Base-by-base conservation (phyloP, 2,888 invertebrate genomes). In the Craniophora ligustri region DNA sequence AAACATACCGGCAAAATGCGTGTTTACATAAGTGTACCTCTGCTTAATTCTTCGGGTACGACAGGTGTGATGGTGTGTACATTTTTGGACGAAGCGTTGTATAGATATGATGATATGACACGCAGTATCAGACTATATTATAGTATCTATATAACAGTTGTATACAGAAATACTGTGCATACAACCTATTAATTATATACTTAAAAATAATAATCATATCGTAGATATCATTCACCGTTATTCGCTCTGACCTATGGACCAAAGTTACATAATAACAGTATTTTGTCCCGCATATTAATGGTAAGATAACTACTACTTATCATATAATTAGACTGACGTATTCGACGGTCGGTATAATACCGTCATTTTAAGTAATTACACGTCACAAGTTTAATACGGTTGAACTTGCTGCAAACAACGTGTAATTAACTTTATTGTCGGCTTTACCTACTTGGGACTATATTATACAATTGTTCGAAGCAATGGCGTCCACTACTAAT, bases 361-460 rank as follows among this genome's bases (percentile, higher is more conserved):
- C 5, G 18, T 30, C 11, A 55, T 49, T 68, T n/a, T 42, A 46
- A 7, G 19, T 65, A 69, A 69, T 69, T 44, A 64, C 13, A 64
- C 8, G 36, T 49, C 44, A 54, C 31, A 21, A 41, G 41, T 42
- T n/a, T 67, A 39, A 50, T 60, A 42, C 49, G 48, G 40, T 26
- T 53, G 28, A 67, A 60, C 47, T 41, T 30, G 23, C n/a, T 54
- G 39, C 40, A 40, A 45, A 45, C 46, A 48, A 54, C 15, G 41
- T 40, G 31, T 64, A 47, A 65, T 69, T 65, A 56, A 49, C 34
- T 26, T n/a, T 1, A 42, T 32, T 30, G 6, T 2, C 42, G 7
- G 32, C 18, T 42, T 28, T 15, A 31, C 28, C 13, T 7, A n/a
- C 48, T 30, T 13, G 19, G 49, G 13, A 28, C 26, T 28, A 5